A percentile compares a stretch with the other conserved stretches of the same genome.
These are phyloP conservation scores for Limnothrissa miodon DNA, from an alignment of 2,113 vertebrate species.

Conservation along the genomic window DNA sequence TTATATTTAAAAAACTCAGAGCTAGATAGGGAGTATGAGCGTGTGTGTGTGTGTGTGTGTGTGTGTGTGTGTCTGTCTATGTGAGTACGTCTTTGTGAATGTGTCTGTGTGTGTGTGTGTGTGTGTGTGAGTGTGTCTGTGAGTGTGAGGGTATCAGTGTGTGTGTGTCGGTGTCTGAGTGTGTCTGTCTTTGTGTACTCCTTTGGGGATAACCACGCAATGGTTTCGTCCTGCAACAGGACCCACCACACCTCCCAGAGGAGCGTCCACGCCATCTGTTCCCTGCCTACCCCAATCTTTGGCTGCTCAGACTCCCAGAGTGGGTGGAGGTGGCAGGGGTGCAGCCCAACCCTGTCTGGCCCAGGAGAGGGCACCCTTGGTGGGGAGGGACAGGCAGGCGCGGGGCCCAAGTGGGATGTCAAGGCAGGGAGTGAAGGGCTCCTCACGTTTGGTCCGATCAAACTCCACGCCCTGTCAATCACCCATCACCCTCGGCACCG, in stretches of 20 bases:
- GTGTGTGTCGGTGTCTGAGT: not conserved
- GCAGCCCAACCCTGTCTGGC: not conserved
- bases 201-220: conserved; percentile 30
- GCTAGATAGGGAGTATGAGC: not conserved
- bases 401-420: not conserved
- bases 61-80: too few relatives aligned
- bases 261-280: conserved; percentile 39
- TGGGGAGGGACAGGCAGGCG: not conserved
- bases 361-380: not conserved
- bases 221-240: conserved; percentile 49
- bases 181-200: conserved; percentile 21
- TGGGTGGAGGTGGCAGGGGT: not conserved
- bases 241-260: conserved; percentile 44
- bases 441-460: not conserved
- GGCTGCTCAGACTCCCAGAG: not conserved
- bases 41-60: not conserved
- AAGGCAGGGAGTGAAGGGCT: not conserved
- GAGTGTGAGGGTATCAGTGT: not conserved
- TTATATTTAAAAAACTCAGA: not conserved
- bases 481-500: not conserved
- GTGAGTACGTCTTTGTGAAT: not conserved
- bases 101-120: too few relatives aligned
- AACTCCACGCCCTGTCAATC: conserved; percentile 35
- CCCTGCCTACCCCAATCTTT: not conserved
- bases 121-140: not conserved